A percentile compares a stretch with the other conserved stretches of the same genome.
phyloP scores from a whole-genome alignment of 2,888 invertebrate species.

The Aphelenchoides bicaudatus region DNA sequence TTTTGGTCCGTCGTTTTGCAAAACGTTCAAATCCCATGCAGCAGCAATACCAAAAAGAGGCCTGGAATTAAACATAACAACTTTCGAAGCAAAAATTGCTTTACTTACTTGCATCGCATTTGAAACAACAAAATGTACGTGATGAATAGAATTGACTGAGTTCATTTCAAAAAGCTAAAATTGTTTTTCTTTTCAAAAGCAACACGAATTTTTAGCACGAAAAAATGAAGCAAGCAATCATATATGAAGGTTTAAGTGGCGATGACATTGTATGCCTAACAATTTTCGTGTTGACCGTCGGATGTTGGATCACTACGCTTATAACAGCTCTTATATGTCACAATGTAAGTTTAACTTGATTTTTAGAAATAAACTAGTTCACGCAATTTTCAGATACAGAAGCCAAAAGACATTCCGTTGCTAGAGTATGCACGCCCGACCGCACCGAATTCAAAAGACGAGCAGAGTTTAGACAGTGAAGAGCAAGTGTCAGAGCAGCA shows the following conservation, averaged over 20 bases:
- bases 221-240: not conserved
- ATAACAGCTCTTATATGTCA: not conserved
- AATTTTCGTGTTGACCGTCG: not conserved
- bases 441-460: too few species aligned
- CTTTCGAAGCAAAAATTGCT: not conserved
- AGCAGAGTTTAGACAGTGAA: too few species aligned
- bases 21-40: conserved; percentile 53
- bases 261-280: not conserved
- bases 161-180: too few species aligned
- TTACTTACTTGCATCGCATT: conserved; percentile 8
- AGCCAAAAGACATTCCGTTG: not conserved
- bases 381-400: conserved; percentile 8
- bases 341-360: not conserved
- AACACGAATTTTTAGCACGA: too few species aligned
- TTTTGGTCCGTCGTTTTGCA: conserved; percentile 35
- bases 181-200: too few species aligned
- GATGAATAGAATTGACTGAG: conserved; percentile 1
- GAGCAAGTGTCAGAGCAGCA: too few species aligned
- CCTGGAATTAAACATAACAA: conserved; percentile 29
- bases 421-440: conserved; percentile 1
- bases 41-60: conserved; percentile 55
- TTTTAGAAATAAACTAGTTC: not conserved
- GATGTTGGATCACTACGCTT: not conserved
- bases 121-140: conserved; percentile 9
- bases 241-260: not conserved